These are phyloP conservation scores for Sebastes paucispinis DNA, from an alignment of 2,797 vertebrate species.

Conservation along the genomic window DNA sequence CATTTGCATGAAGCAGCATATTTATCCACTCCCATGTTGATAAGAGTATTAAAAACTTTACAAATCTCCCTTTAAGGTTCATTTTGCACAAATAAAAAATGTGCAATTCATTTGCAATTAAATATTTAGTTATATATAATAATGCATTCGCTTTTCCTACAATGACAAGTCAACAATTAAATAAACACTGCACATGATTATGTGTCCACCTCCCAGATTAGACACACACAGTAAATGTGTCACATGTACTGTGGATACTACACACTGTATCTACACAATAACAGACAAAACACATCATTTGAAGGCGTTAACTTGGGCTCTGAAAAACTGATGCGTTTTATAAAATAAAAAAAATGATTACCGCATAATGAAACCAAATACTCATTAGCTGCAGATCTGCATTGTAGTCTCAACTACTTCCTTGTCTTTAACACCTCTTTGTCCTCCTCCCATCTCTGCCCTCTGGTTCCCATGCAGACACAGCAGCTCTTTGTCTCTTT, in stretches of 20 bases:
- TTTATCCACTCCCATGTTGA: no score
- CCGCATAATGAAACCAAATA: neutral
- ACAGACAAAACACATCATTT: neutral
- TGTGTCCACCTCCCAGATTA: neutral
- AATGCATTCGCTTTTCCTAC: neutral
- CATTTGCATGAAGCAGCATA: no score
- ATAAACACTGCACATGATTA: neutral
- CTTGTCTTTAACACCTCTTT: slow-evolving; percentile 44
- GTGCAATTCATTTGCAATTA: fast-evolving
- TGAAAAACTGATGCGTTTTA: neutral
- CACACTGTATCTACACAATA: neutral
- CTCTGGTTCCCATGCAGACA: slow-evolving; percentile 68
- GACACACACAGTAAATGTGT: neutral
- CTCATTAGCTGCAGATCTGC: neutral
- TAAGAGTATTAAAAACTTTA: no score
- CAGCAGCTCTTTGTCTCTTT: slow-evolving; percentile 72
- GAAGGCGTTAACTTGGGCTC: neutral
- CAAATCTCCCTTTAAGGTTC: no score
- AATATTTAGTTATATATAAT: no score
- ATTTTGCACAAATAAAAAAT: no score
- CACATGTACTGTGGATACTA: neutral
- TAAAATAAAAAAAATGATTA: neutral
- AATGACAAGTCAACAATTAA: neutral
- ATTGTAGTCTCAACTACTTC: neutral
- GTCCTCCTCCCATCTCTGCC: slow-evolving; percentile 26